phyloP scores from a whole-genome alignment of 2,113 vertebrate genomes.

The Hippoglossus stenolepis region DNA sequence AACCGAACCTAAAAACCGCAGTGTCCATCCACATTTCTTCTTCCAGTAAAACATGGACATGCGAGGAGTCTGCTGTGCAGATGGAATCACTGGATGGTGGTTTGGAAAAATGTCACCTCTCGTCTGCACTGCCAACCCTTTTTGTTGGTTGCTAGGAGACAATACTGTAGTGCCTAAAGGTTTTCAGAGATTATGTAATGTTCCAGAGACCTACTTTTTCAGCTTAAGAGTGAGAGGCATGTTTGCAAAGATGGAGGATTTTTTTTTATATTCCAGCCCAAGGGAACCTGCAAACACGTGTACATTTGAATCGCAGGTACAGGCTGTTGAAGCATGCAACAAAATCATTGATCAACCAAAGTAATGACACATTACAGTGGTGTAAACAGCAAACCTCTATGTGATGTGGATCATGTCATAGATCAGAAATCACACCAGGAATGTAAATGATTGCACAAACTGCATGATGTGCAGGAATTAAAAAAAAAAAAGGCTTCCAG shows the following conservation, averaged over 20 bases:
- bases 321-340: background rate
- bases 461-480: slow-evolving; percentile 8
- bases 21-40: background rate
- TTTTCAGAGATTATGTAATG: slow-evolving; percentile 65
- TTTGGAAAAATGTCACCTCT: slow-evolving; percentile 71
- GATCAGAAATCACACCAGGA: background rate
- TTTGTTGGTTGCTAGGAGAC: slow-evolving; percentile 81
- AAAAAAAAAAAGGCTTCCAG: background rate
- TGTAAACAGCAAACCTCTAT: background rate
- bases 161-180: slow-evolving; percentile 74
- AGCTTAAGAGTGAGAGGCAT: slow-evolving; percentile 37
- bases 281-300: background rate
- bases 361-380: background rate
- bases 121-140: slow-evolving; percentile 62
- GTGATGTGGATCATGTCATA: too few species aligned
- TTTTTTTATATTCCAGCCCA: background rate
- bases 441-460: slow-evolving; percentile 19
- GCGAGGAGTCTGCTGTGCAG: slow-evolving; percentile 27
- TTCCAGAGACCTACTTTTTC: slow-evolving; percentile 57
- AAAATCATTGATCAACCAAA: background rate
- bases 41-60: slow-evolving; percentile 14
- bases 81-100: slow-evolving; percentile 47
- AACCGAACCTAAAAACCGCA: background rate
- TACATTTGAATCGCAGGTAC: background rate
- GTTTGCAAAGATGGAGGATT: slow-evolving; percentile 21